Conservation (phyloP, 2,797 vertebrate species). For the Thalassophryne amazonica region DNA sequence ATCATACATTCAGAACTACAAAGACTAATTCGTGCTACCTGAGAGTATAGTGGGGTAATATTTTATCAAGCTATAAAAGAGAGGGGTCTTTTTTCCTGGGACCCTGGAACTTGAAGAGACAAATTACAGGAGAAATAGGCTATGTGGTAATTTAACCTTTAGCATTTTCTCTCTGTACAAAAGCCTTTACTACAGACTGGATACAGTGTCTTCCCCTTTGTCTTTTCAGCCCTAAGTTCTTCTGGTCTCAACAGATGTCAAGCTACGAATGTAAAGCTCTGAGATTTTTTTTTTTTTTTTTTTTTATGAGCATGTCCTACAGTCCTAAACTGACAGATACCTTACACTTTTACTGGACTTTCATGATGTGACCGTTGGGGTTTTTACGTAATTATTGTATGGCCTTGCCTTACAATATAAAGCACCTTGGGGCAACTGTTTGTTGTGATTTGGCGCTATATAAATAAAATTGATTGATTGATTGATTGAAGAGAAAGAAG, state of each 20-base stretch:
- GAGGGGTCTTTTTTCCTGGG: constrained; percentile 38
- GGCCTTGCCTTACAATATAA: too few relatives aligned
- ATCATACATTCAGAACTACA: constrained; percentile 48
- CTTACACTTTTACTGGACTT: constrained; percentile 41
- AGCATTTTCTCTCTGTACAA: constrained; percentile 65
- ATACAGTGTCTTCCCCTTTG: constrained; percentile 71
- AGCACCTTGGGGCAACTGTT: too few relatives aligned
- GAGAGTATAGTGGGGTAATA: constrained; percentile 61
- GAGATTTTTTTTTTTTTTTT: too few relatives aligned
- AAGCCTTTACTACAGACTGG: constrained; percentile 50
- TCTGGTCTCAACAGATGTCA: constrained; percentile 68
- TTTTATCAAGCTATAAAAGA: constrained; percentile 59
- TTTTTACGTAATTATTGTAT: too few relatives aligned
- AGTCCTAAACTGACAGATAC: constrained; percentile 62
- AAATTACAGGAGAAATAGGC: constrained; percentile 50
- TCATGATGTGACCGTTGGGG: too few relatives aligned
- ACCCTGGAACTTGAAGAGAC: constrained; percentile 45
- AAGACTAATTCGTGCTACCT: constrained; percentile 47
- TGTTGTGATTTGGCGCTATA: too few relatives aligned
- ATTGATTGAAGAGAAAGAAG: constrained; percentile 29
- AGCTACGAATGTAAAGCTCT: constrained; percentile 59
- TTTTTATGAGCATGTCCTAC: constrained; percentile 62
- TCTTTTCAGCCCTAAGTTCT: constrained; percentile 66
- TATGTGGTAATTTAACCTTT: constrained; percentile 72
- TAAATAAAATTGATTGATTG: too few relatives aligned